Evolutionary conservation across 2,113 vertebrate genomes (phyloP).

Genomic region (Mellivora capensis): DNA sequence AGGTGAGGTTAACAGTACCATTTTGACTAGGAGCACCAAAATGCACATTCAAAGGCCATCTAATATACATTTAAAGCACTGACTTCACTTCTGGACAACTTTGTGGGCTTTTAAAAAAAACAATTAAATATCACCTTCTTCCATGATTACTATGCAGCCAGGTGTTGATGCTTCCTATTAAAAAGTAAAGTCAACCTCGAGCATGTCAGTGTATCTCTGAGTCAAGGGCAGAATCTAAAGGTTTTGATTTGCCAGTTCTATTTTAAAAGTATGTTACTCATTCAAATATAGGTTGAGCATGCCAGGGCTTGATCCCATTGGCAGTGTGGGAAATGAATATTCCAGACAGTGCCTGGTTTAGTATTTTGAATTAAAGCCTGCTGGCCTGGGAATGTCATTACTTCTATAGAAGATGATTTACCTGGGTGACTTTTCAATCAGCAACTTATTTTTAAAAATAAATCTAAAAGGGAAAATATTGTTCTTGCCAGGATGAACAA

Average conservation of each 20-base stretch:
- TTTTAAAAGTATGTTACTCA: constrained; percentile 31
- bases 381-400: constrained; percentile 65
- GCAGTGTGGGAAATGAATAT: constrained; percentile 56
- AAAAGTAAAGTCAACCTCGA: neutral
- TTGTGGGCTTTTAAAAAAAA: neutral
- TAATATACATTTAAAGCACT: neutral
- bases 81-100: neutral
- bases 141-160: neutral
- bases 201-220: neutral
- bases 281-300: constrained; percentile 8
- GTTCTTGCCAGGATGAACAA: constrained; percentile 65
- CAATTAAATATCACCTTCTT: neutral
- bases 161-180: neutral
- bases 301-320: constrained; percentile 35
- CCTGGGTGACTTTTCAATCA: constrained; percentile 64
- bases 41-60: neutral
- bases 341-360: constrained; percentile 21
- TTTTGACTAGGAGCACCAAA: neutral
- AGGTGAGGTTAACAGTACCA: neutral
- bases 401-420: constrained; percentile 58
- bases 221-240: neutral
- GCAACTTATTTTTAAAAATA: constrained; percentile 66
- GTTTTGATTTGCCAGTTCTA: constrained; percentile 33
- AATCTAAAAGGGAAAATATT: constrained; percentile 70
- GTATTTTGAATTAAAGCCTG: constrained; percentile 51